Evolutionary conservation across 1,140 invertebrate genomes (phyloP).

Genomic region (Megathymus violae): DNA sequence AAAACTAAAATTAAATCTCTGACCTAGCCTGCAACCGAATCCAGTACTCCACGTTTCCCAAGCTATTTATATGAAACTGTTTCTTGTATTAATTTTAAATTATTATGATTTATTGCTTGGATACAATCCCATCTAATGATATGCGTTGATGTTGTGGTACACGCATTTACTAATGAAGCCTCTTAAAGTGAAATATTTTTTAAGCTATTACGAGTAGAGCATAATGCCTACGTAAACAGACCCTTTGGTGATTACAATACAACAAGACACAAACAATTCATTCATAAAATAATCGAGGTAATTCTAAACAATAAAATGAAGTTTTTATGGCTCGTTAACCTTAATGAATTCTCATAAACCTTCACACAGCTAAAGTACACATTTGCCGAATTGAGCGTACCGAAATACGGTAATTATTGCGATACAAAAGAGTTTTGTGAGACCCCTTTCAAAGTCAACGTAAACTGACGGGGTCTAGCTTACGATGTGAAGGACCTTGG

Average conservation of each 20-base stretch:
- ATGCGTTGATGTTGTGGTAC: too few species aligned
- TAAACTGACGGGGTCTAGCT: background rate
- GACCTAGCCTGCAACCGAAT: too few species aligned
- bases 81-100: too few species aligned
- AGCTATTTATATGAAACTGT: too few species aligned
- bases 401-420: conserved; percentile 24
- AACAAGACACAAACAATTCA: conserved; percentile 1
- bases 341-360: conserved; percentile 35
- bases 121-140: too few species aligned
- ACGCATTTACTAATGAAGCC: too few species aligned
- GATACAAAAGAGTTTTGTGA: conserved; percentile 23
- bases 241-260: background rate
- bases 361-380: conserved; percentile 28
- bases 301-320: conserved; percentile 26
- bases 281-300: conserved; percentile 8
- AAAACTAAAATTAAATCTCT: too few species aligned
- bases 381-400: conserved; percentile 23
- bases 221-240: background rate
- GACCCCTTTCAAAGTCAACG: conserved; percentile 16
- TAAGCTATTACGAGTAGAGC: too few species aligned
- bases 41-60: too few species aligned
- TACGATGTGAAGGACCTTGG: conserved; percentile 26
- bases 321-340: conserved; percentile 38
- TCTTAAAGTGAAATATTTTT: too few species aligned
- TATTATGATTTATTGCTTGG: too few species aligned